Percentiles rank a stretch among this genome's conserved stretches.
phyloP scores from a whole-genome alignment of 2,888 invertebrate genomes.

The Stomorhina lunata region DNA sequence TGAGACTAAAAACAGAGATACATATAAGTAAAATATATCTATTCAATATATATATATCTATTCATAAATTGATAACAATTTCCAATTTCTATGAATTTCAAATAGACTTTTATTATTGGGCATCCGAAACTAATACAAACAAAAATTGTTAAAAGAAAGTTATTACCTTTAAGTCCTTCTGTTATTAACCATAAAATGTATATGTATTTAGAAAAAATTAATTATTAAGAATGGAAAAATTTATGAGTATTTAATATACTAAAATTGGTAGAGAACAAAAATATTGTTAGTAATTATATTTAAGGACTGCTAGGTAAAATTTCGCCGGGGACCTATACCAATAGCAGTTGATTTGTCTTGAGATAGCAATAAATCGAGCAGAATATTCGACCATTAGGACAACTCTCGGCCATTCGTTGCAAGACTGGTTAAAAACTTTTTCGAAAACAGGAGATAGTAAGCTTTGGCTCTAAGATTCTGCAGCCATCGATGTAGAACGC shows the following conservation, averaged over 20 bases:
- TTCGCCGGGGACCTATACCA: background rate
- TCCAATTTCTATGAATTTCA: constrained; percentile 51
- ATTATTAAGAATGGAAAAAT: background rate
- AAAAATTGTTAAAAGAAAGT: constrained; percentile 14
- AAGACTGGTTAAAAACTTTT: too few relatives aligned
- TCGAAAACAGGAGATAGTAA: too few relatives aligned
- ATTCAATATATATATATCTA: too few relatives aligned
- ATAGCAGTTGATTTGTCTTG: too few relatives aligned
- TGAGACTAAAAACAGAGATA: background rate
- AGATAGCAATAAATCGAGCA: too few relatives aligned
- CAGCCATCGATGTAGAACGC: too few relatives aligned
- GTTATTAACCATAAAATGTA: background rate
- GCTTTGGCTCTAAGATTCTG: too few relatives aligned
- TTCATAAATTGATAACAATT: constrained; percentile 55
- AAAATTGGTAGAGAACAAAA: background rate
- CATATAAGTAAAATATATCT: background rate
- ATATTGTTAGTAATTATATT: background rate
- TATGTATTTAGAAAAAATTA: background rate
- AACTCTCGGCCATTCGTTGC: too few relatives aligned
- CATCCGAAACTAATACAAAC: constrained; percentile 14
- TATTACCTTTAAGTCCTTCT: too few relatives aligned
- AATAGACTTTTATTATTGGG: constrained; percentile 38
- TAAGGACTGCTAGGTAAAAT: background rate
- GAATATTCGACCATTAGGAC: too few relatives aligned
- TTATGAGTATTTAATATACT: too few relatives aligned